Evolutionary conservation across 1,140 invertebrate species (phyloP).

Genomic region (Zaprionus lachaisei): DNA sequence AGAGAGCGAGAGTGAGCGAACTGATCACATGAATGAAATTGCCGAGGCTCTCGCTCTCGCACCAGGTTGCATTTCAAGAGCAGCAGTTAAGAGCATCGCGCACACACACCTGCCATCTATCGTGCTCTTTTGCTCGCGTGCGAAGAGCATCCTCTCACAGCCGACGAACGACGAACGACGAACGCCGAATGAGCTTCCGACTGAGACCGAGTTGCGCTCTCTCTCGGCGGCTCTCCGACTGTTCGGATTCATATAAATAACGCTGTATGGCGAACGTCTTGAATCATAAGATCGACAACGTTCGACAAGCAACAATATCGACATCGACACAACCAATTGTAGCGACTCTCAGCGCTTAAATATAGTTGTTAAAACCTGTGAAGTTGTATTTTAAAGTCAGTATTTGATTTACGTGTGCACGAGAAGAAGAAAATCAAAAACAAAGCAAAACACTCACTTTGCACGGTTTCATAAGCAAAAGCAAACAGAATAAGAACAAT

Average conservation of each 20-base stretch:
- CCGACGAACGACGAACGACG: slow-evolving; percentile 6
- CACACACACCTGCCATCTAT: slow-evolving; percentile 74
- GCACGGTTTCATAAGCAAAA: slow-evolving; percentile 56
- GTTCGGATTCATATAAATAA: slow-evolving; percentile 59
- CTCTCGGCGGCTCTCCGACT: slow-evolving; percentile 28
- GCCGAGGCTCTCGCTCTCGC: slow-evolving; percentile 50
- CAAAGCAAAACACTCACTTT: slow-evolving; percentile 16
- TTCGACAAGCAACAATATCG: slow-evolving; percentile 70
- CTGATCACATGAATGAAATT: slow-evolving; percentile 72
- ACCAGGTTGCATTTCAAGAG: slow-evolving; percentile 35
- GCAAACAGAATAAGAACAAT: slow-evolving; percentile 43
- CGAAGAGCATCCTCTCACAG: slow-evolving; percentile 21
- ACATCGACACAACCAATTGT: slow-evolving; percentile 23
- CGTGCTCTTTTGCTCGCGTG: slow-evolving; percentile 62
- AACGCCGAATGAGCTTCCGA: slow-evolving; percentile 30
- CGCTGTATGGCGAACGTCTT: slow-evolving; percentile 67
- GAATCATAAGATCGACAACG: slow-evolving; percentile 84
- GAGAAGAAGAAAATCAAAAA: slow-evolving; percentile 9
- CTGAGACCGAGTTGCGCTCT: slow-evolving; percentile 17
- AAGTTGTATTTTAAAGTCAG: slow-evolving; percentile 23
- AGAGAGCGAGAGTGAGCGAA: slow-evolving; percentile 33
- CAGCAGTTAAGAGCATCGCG: slow-evolving; percentile 55
- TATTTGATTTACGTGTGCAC: slow-evolving; percentile 31
- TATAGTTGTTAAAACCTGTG: slow-evolving; percentile 39
- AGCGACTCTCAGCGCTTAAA: slow-evolving; percentile 24